These are phyloP conservation scores for Drosophila guanche DNA, from an alignment of 1,140 invertebrate genomes.

Conservation along the genomic window DNA sequence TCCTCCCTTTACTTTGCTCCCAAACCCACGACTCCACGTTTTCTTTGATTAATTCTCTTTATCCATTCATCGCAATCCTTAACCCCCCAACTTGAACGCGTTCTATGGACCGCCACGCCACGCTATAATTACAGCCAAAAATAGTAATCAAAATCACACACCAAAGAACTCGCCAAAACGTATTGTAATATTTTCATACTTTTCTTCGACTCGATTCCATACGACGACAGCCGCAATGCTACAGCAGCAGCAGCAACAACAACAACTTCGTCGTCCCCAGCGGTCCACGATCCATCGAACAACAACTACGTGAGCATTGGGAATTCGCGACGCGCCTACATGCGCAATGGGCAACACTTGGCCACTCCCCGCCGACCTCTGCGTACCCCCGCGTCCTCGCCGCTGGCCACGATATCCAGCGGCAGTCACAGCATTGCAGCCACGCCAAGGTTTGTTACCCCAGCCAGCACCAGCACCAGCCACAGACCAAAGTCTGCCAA, in stretches of 20 bases:
- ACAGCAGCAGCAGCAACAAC: slow-evolving; percentile 41
- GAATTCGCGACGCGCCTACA: slow-evolving; percentile 51
- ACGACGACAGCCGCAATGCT: slow-evolving; percentile 47
- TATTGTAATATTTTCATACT: slow-evolving; percentile 74
- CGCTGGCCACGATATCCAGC: slow-evolving; percentile 76
- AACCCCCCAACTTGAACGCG: no score
- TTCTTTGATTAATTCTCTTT: slow-evolving; percentile 4
- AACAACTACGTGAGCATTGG: slow-evolving; percentile 60
- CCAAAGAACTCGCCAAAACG: slow-evolving; percentile 11
- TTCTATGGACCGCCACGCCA: no score
- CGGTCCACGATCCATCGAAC: slow-evolving; percentile 55
- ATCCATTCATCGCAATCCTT: background rate
- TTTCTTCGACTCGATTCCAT: slow-evolving; percentile 76
- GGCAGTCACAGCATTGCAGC: slow-evolving; percentile 63
- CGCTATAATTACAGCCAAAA: slow-evolving; percentile 1
- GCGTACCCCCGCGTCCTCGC: slow-evolving; percentile 77
- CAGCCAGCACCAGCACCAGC: slow-evolving; percentile 7
- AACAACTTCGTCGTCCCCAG: slow-evolving; percentile 39
- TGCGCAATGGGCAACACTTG: slow-evolving; percentile 60
- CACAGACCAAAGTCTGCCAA: background rate
- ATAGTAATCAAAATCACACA: slow-evolving; percentile 8
- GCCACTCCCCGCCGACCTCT: slow-evolving; percentile 74
- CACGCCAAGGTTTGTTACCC: slow-evolving; percentile 80
- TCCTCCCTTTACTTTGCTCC: background rate
- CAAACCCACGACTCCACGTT: no score